Evolutionary conservation across 2,797 vertebrate species (phyloP), one percentile per base, ranked within the genome.

Genomic region (Fundulus diaphanus): DNA sequence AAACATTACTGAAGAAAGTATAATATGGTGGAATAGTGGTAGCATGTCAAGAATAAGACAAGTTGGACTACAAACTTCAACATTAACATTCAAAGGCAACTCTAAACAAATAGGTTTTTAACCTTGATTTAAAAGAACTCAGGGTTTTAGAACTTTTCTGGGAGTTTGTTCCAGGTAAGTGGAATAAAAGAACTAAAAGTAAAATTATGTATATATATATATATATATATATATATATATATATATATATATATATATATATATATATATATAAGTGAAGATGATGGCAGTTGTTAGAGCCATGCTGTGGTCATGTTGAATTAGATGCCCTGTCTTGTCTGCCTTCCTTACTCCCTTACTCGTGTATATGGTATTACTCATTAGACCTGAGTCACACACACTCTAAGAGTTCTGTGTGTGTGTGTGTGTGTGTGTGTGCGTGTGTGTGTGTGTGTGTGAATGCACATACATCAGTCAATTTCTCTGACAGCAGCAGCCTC

Each of bases 401-500:
- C 49, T 69, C 72, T 65, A 42, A 24, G 3, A 46, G 51, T 2
- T 8, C 68, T 27, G 72, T 74, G 35, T 69, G 29, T 29, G 59
- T 49, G 24, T 67, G 74, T 65, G 72, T 72, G 71, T 76, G 51
- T 81, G 78, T 49, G 59, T 65, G 69, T 61, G 63, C 52, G 54
- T 65, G 65, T 68, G 52, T 40, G 66, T 56, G 44, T 71, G 29
- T 35, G 29, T 66, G 76, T 71, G 54, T 80, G 80, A 49, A 51
- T 72, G 65, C 73, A 40, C 70, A 72, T 70, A 22, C 69, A 74
- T 86, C 73, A 68, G 77, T 85, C 67, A 73, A 61, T 67, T 57
- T 66, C 16, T 65, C 27, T 87, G 81, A 80, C 78, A 79, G 81
- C 67, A 61, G 70, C 57, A 82, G 76, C 87, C 84, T 72, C 59